Evolutionary conservation across 2,888 invertebrate species (phyloP).

Genomic region (Cephus runcator): DNA sequence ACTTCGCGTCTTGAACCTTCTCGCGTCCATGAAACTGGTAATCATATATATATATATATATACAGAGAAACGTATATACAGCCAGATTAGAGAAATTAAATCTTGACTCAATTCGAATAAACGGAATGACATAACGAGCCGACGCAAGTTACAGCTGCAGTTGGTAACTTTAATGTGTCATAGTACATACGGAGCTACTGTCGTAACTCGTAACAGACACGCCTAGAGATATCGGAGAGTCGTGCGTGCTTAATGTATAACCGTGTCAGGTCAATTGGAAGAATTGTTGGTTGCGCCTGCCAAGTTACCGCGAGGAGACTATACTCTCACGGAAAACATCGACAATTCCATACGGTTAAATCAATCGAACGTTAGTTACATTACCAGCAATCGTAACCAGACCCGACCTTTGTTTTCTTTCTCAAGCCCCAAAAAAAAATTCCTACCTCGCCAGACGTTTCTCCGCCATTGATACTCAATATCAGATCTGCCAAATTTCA

Average conservation of each 20-base stretch:
- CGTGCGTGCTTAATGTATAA: slow-evolving; percentile 6
- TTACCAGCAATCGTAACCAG: not conserved
- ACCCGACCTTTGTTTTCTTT: not conserved
- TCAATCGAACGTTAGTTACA: not conserved
- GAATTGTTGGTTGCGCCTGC: not conserved
- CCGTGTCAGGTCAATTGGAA: slow-evolving; percentile 39
- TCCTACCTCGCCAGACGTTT: not conserved
- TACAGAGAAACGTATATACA: not conserved
- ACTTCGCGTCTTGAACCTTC: no score
- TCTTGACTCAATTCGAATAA: not conserved
- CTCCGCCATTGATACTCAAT: not conserved
- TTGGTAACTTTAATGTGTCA: slow-evolving; percentile 17
- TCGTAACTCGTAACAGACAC: not conserved
- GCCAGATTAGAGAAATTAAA: slow-evolving; percentile 27
- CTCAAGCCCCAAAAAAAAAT: not conserved
- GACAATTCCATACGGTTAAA: not conserved
- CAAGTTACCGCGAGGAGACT: not conserved
- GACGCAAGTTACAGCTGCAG: slow-evolving; percentile 21
- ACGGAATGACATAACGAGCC: slow-evolving; percentile 32
- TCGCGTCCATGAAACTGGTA: not conserved
- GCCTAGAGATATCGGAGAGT: not conserved
- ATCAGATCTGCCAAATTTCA: not conserved
- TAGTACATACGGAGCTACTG: not conserved
- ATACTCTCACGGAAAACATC: not conserved
- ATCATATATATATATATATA: not conserved